These are phyloP conservation scores for Drosophila anceps DNA, from an alignment of 2,888 invertebrate species.

Conservation along the genomic window DNA sequence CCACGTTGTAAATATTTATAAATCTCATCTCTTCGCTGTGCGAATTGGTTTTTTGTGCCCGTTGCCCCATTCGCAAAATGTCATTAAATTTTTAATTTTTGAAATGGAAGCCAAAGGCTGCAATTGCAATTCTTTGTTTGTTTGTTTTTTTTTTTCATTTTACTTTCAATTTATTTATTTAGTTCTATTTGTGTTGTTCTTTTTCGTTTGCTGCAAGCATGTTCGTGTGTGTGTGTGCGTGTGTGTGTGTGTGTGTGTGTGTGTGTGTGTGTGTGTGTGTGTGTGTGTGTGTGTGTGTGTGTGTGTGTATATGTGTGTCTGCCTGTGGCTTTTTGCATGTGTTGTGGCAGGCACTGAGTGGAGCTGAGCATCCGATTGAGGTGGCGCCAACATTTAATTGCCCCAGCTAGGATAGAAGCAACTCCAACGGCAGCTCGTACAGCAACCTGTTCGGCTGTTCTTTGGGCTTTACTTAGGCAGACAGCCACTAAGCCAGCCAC, in stretches of 20 bases:
- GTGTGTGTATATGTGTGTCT: conserved; percentile 6
- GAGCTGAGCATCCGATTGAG: conserved; percentile 40
- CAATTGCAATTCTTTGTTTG: conserved; percentile 18
- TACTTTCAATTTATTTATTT: conserved; percentile 6
- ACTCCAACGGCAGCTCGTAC: conserved; percentile 23
- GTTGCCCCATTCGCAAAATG: conserved; percentile 43
- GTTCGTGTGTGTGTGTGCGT: too few relatives aligned
- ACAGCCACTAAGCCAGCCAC: conserved; percentile 45
- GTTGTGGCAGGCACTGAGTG: conserved; percentile 38
- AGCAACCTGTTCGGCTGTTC: conserved; percentile 3
- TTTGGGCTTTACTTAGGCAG: conserved; percentile 14
- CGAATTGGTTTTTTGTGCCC: conserved; percentile 1
- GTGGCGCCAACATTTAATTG: conserved; percentile 58
- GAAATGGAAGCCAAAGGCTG: conserved; percentile 49
- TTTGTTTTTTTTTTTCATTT: conserved; percentile 7
- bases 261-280: conserved; percentile 25
- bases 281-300: not conserved
- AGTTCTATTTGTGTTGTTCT: conserved; percentile 12
- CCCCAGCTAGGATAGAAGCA: conserved; percentile 18
- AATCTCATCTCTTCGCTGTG: conserved; percentile 14
- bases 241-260: conserved; percentile 5
- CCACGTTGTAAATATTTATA: conserved; percentile 26
- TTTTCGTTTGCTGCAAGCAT: not conserved
- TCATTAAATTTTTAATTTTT: conserved; percentile 58
- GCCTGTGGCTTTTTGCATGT: conserved; percentile 51